phyloP scores from a whole-genome alignment of 2,113 vertebrate species.

The Erinaceus europaeus region DNA sequence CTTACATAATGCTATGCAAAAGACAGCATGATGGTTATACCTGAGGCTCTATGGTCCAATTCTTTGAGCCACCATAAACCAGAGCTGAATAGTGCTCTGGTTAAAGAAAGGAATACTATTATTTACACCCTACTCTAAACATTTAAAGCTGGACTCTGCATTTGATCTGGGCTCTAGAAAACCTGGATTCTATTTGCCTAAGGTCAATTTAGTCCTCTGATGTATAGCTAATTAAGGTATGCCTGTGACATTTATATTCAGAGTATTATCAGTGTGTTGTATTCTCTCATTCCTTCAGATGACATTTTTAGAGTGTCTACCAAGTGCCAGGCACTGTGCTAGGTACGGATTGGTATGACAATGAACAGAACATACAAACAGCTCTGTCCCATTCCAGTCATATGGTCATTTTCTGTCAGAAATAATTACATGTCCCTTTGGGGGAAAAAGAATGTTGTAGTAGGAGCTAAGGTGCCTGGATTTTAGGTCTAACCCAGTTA shows the following conservation, averaged over 20 bases:
- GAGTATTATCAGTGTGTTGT: not conserved
- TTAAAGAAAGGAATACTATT: not conserved
- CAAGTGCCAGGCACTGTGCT: not conserved
- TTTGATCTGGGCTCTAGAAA: not conserved
- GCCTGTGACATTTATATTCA: not conserved
- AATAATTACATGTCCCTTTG: not conserved
- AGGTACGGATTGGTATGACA: no score
- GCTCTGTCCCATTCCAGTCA: not conserved
- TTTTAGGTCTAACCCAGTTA: not conserved
- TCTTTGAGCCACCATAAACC: no score
- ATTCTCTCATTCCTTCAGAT: not conserved
- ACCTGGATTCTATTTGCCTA: not conserved
- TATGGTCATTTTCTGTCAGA: not conserved
- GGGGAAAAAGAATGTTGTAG: not conserved
- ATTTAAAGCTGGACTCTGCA: not conserved
- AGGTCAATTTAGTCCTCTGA: not conserved
- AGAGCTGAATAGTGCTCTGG: not conserved
- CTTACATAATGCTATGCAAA: no score
- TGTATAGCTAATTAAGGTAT: conserved; percentile 15
- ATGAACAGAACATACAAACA: not conserved
- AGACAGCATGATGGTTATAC: no score
- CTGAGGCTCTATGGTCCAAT: no score
- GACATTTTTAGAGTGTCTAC: not conserved
- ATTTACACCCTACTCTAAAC: not conserved
- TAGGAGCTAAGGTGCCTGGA: not conserved